Base-by-base conservation (phyloP, 2,113 vertebrate genomes). In the Hyaena hyaena region DNA sequence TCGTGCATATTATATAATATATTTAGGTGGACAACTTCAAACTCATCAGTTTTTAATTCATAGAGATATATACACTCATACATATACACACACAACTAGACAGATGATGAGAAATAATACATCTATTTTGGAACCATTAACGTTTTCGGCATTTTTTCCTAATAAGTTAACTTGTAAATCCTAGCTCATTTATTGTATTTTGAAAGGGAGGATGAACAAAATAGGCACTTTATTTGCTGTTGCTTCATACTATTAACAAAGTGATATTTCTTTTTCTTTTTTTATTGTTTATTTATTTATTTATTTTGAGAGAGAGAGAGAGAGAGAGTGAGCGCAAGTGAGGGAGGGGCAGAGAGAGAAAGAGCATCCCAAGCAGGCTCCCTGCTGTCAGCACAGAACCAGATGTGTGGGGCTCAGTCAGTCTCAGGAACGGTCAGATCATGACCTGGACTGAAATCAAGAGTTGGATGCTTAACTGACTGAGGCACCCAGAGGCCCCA, bases 51-150 rank as follows among this genome's bases (percentile, higher is more conserved):
- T 10, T 66, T 86, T 76, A 74, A 55, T 93, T 81, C 7, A 48
- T 11, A 74, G 6, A 69, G 4, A 77, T 11, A 48, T 0, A 35
- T 2, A 65, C 3, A 61, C 0, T 3, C 7, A 58, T 2, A 31
- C 39, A 50, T 17, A 6, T 76, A 90, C 14, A 82, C 15, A 11
- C 79, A 35, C 4, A 82, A 68, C 50, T 58, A 77, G 53, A 55
- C 19, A 82, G 1, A 2, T 55, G 15, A 89, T 15, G 16, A 71
- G 0, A 94, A 76, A 68, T 58, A 65, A 24, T 63, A 12, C 9
- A 81, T 69, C 4, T 8, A 50, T 81, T 80, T 48, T 92, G 10
- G 31, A 94, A 90, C 19, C 17, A 77, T 4, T 53, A 71, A 79
- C 5, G 33, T 93, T 39, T 95, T 90, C 16, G 76, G 1, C 1